Conservation (phyloP, 2,113 vertebrate genomes). For the Lepus americanus region DNA sequence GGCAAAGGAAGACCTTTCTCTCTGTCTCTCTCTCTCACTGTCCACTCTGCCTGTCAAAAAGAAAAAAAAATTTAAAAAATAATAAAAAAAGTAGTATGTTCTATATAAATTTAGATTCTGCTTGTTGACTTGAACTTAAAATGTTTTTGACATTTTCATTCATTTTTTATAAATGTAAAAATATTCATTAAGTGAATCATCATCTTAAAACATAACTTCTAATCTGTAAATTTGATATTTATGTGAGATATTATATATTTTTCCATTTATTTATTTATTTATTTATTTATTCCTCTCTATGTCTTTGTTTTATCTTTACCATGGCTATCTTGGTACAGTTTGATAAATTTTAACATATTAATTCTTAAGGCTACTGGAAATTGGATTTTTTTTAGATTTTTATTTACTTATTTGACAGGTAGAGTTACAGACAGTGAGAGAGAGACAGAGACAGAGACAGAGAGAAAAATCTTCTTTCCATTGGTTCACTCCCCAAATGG, state of each 20-base stretch:
- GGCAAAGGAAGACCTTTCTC: no score
- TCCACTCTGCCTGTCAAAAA: no score
- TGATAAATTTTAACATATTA: neutral
- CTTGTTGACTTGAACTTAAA: neutral
- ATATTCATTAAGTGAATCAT: neutral
- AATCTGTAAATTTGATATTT: neutral
- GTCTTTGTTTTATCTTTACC: neutral
- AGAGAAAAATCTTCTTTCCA: no score
- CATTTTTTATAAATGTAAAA: neutral
- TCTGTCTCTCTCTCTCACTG: no score
- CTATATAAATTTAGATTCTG: neutral
- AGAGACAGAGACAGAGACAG: no score
- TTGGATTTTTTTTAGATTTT: neutral
- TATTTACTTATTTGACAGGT: no score
- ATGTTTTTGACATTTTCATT: neutral
- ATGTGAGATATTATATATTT: neutral
- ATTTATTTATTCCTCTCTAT: neutral
- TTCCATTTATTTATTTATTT: neutral
- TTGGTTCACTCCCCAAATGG: no score
- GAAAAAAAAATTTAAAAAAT: no score
- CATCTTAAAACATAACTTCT: neutral
- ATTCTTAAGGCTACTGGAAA: neutral
- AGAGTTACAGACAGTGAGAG: no score
- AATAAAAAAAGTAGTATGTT: no score
- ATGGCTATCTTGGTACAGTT: neutral